Evolutionary conservation across 2,888 invertebrate genomes (phyloP), one percentile per base, ranked within the genome.

Genomic region (Lithophane socia): DNA sequence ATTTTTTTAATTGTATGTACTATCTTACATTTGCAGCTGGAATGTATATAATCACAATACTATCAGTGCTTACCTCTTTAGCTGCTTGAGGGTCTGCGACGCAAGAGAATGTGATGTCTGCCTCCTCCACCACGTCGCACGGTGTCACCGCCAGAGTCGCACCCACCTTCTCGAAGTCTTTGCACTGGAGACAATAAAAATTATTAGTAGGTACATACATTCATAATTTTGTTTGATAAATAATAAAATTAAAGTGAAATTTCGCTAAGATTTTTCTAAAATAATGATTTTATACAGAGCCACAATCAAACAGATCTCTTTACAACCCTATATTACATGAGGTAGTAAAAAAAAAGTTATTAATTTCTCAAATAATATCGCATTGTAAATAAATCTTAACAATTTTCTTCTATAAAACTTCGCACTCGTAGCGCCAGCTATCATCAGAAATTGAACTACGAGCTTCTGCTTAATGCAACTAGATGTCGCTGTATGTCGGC

Each of bases 21-120:
- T 4, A 5, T 4, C 37, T 37, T 37, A 37, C 4, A 37, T 37
- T 37, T 37, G 37, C 37, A 37, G 37, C 37, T 37, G 5, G 37
- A 37, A 37, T 37, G 37, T 37, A 29, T 29, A 29, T 29, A 56
- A n/a, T n/a, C 37, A 54, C 13, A 67, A n/a, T 67, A 10, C 7
- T 37, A 16, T 42, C 61, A n/a, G 8, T 44, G 49, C n/a, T 69
- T 90, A 99, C 99, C 97, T 99, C 99, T 97, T 99, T 99, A 75
- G 99, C 99, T 75, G 99, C 99, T 90, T 98, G 98, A 5, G 99
- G 99, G 95, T 99, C 99, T 0, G 99, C 98, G 21, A 99, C 99
- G 93, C 99, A 99, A 16, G 98, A 99, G 95, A 99, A 99, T 72
- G 99, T 99, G 87, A 99, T 98, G 93, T 99, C 99, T 0, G 99